These are phyloP conservation scores for Lissocephala sabroskyi DNA, from an alignment of 2,888 invertebrate genomes.

Conservation along the genomic window DNA sequence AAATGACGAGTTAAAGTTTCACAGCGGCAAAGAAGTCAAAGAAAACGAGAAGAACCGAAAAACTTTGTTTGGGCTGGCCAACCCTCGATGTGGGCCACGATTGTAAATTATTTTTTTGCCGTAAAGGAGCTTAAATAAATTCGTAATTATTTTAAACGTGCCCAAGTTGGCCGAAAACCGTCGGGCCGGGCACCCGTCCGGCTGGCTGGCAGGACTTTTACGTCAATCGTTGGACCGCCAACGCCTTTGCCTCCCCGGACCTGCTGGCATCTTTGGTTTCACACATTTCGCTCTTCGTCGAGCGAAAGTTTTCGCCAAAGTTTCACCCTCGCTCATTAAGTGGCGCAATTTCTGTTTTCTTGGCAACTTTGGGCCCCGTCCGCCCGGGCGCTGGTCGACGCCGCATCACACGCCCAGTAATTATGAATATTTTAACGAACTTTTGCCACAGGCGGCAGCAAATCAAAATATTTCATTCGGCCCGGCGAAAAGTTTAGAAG, in stretches of 20 bases:
- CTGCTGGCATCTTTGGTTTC: neutral
- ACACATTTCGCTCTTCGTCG: constrained; percentile 18
- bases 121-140: constrained; percentile 61
- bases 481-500: constrained; percentile 45
- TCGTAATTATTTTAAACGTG: constrained; percentile 62
- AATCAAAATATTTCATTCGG: constrained; percentile 62
- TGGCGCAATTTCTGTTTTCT: constrained; percentile 58
- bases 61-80: neutral
- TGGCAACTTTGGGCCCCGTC: constrained; percentile 33
- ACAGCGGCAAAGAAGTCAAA: neutral
- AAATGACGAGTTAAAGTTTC: no score
- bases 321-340: constrained; percentile 57
- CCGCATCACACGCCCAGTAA: constrained; percentile 62
- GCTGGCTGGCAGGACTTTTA: no score
- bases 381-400: neutral
- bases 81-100: constrained; percentile 9
- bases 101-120: constrained; percentile 53
- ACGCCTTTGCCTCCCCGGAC: constrained; percentile 18
- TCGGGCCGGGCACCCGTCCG: neutral
- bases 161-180: constrained; percentile 18
- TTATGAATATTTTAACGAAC: constrained; percentile 64
- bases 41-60: neutral
- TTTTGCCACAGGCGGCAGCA: constrained; percentile 63
- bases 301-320: constrained; percentile 48
- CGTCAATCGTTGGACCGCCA: neutral